Evolutionary conservation across 2,113 vertebrate species (phyloP).

Genomic region (Tragelaphus imberbis): DNA sequence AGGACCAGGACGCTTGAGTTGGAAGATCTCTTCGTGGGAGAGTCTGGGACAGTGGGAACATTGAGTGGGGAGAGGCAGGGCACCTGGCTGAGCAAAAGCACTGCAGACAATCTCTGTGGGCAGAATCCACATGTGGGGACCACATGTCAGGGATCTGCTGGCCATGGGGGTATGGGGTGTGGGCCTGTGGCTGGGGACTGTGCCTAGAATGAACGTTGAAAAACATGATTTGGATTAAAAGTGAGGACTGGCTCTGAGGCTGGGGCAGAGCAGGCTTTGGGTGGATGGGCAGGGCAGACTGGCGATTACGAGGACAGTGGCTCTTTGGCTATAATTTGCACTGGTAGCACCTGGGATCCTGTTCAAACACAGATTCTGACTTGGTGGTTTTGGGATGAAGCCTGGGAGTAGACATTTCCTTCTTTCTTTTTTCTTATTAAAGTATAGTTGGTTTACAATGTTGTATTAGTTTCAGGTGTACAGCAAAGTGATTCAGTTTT

Average conservation of each 20-base stretch:
- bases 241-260: neutral
- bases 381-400: neutral
- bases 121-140: neutral
- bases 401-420: neutral
- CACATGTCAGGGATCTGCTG: rapidly evolving
- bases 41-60: neutral
- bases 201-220: neutral
- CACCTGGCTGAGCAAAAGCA: neutral
- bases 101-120: neutral
- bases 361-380: neutral
- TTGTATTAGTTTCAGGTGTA: neutral
- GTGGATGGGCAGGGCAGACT: neutral
- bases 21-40: neutral
- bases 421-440: neutral
- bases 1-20: neutral
- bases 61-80: neutral
- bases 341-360: neutral
- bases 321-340: neutral
- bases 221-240: neutral
- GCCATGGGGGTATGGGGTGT: neutral
- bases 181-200: neutral
- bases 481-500: neutral
- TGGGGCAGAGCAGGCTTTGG: neutral
- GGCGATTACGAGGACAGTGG: rapidly evolving
- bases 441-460: neutral